phyloP scores from a whole-genome alignment of 2,888 invertebrate genomes.

The Amblyjoppa fuscipennis region DNA sequence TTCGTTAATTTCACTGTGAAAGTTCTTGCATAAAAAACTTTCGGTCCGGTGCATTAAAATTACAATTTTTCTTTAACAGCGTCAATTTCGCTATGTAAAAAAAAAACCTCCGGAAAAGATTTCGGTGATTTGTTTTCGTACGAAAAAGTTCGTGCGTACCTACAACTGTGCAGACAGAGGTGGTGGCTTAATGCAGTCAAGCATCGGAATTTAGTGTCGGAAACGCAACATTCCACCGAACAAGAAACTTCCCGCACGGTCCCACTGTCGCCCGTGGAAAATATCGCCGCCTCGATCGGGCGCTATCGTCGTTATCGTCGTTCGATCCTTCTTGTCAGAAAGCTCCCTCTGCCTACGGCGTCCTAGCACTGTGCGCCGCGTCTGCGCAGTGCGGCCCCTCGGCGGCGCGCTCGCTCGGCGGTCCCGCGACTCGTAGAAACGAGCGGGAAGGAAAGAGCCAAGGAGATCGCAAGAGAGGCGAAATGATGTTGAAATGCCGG shows the following conservation, averaged over 20 bases:
- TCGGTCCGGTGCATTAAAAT: too few species aligned
- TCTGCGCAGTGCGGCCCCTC: conserved; percentile 51
- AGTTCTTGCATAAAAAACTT: too few species aligned
- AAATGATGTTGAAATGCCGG: conserved; percentile 42
- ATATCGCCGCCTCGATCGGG: conserved; percentile 20
- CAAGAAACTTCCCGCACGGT: too few species aligned
- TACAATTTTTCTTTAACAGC: too few species aligned
- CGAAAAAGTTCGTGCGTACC: too few species aligned
- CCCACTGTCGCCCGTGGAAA: too few species aligned
- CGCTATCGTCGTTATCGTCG: conserved; percentile 63
- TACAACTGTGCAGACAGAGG: too few species aligned
- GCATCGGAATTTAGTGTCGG: too few species aligned
- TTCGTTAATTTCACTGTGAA: too few species aligned
- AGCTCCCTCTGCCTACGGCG: neutral
- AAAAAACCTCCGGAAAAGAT: neutral
- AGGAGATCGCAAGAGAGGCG: neutral
- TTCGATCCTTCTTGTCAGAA: conserved; percentile 44
- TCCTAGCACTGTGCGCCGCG: neutral
- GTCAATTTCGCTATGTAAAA: neutral
- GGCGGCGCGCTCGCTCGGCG: conserved; percentile 47
- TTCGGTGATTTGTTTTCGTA: too few species aligned
- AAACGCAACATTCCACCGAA: too few species aligned
- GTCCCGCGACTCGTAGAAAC: conserved; percentile 33
- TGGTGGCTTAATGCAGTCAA: too few species aligned
- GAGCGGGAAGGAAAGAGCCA: conserved; percentile 16